A percentile compares a stretch with the other conserved stretches of the same genome.
Evolutionary conservation across 2,797 vertebrate species (phyloP).

Genomic region (Pseudomugil gertrudae): DNA sequence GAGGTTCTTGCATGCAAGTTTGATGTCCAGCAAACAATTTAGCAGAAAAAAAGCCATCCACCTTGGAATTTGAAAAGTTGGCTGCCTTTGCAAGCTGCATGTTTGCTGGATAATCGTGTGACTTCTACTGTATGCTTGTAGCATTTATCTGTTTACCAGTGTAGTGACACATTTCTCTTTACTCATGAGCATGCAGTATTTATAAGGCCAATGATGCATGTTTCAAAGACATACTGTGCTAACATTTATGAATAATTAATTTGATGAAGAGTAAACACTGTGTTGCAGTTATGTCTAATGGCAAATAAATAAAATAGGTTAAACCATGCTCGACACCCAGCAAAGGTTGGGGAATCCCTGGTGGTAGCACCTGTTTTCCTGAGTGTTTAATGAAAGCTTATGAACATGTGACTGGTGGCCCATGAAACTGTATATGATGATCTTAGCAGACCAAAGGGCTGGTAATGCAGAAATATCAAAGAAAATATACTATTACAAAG

Average conservation of each 20-base stretch:
- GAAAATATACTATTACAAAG: constrained; percentile 64
- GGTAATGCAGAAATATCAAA: constrained; percentile 48
- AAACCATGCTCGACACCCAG: constrained; percentile 26
- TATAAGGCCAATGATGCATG: constrained; percentile 29
- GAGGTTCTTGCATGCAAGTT: constrained; percentile 42
- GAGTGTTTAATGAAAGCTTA: constrained; percentile 56
- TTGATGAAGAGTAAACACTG: constrained; percentile 28
- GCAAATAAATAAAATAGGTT: constrained; percentile 53
- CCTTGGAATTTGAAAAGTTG: constrained; percentile 51
- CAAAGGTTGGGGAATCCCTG: constrained; percentile 59
- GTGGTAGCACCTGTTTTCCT: constrained; percentile 65
- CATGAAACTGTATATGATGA: constrained; percentile 66
- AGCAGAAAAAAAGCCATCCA: constrained; percentile 51
- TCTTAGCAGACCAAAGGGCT: constrained; percentile 53
- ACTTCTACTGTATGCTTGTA: constrained; percentile 42
- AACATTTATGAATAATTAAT: constrained; percentile 60
- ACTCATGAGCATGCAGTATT: constrained; percentile 38
- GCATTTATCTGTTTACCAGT: constrained; percentile 43
- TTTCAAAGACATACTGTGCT: constrained; percentile 26
- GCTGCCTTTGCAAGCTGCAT: constrained; percentile 4
- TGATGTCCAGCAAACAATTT: constrained; percentile 52
- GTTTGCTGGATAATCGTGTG: constrained; percentile 51
- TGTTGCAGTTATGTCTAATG: constrained; percentile 30
- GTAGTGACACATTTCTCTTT: constrained; percentile 33
- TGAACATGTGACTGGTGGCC: constrained; percentile 43